Evolutionary conservation across 2,888 invertebrate genomes (phyloP).

Genomic region (Lasioglossum villosulum): DNA sequence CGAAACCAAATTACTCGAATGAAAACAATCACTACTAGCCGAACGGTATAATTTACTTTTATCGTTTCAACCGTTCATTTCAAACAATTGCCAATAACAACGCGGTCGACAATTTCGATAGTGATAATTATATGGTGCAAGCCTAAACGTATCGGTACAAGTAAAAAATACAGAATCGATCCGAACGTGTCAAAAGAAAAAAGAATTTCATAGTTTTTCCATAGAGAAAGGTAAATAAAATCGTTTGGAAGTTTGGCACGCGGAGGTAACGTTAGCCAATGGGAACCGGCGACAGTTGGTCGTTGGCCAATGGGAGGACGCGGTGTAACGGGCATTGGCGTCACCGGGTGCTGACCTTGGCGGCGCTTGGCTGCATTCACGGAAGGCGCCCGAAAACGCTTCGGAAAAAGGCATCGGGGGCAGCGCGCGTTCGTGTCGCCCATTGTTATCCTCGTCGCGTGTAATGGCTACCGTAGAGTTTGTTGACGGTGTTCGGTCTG

Average conservation of each 20-base stretch:
- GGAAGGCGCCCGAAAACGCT: conserved; percentile 72
- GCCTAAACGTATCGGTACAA: background rate
- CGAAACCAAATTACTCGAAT: background rate
- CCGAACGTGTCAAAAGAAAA: background rate
- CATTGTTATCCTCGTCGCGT: conserved; percentile 82
- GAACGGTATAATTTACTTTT: background rate
- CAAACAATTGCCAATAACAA: background rate
- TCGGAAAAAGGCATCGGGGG: conserved; percentile 71
- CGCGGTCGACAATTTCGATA: background rate
- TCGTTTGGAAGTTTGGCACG: conserved; percentile 4
- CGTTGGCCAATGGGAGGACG: conserved; percentile 45
- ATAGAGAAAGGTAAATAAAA: conserved; percentile 26
- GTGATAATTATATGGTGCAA: background rate
- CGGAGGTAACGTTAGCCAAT: conserved; percentile 19
- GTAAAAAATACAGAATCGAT: background rate
- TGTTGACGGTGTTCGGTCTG: conserved; percentile 78
- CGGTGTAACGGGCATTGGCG: conserved; percentile 34
- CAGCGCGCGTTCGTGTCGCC: conserved; percentile 78
- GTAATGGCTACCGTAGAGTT: conserved; percentile 81
- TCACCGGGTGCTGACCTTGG: conserved; percentile 68
- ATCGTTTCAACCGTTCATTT: background rate
- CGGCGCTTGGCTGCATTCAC: conserved; percentile 65
- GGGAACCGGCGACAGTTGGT: background rate
- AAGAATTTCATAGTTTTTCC: background rate
- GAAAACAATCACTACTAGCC: background rate